Evolutionary conservation across 2,888 invertebrate genomes (phyloP).

Genomic region (Choreutis nemorana): DNA sequence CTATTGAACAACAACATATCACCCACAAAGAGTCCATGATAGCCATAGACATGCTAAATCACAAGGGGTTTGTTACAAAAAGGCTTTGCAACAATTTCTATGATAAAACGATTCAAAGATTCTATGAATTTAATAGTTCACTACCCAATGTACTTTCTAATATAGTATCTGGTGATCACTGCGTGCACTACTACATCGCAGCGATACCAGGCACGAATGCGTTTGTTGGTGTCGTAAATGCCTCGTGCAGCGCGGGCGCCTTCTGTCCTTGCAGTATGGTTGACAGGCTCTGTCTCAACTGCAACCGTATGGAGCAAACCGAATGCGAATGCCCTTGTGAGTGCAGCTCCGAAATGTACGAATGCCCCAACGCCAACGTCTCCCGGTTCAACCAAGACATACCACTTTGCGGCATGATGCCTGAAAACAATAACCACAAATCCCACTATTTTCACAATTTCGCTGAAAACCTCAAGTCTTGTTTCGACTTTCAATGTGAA

Average conservation of each 20-base stretch:
- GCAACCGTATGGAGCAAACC: conserved; percentile 92
- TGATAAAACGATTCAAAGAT: conserved; percentile 86
- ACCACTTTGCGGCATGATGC: conserved; percentile 50
- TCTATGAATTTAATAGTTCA: conserved; percentile 84
- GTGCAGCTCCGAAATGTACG: conserved; percentile 69
- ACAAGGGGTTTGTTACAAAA: conserved; percentile 83
- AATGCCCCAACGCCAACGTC: conserved; percentile 37
- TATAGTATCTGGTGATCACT: conserved; percentile 86
- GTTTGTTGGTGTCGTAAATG: conserved; percentile 88
- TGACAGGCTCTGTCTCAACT: conserved; percentile 88
- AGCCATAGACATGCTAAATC: conserved; percentile 89
- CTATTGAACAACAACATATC: conserved; percentile 85
- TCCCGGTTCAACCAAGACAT: conserved; percentile 35
- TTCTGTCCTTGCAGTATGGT: conserved; percentile 95
- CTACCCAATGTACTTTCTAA: conserved; percentile 80
- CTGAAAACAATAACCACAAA: conserved; percentile 56
- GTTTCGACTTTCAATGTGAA: conserved; percentile 75
- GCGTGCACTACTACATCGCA: conserved; percentile 84
- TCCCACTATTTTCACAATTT: conserved; percentile 57
- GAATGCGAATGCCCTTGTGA: conserved; percentile 97
- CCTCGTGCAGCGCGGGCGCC: conserved; percentile 81
- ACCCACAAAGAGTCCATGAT: conserved; percentile 91
- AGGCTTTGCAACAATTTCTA: conserved; percentile 84
- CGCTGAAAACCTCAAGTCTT: conserved; percentile 67
- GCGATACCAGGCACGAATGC: conserved; percentile 86